phyloP scores from a whole-genome alignment of 2,797 vertebrate genomes.

The Rachycentron canadum region DNA sequence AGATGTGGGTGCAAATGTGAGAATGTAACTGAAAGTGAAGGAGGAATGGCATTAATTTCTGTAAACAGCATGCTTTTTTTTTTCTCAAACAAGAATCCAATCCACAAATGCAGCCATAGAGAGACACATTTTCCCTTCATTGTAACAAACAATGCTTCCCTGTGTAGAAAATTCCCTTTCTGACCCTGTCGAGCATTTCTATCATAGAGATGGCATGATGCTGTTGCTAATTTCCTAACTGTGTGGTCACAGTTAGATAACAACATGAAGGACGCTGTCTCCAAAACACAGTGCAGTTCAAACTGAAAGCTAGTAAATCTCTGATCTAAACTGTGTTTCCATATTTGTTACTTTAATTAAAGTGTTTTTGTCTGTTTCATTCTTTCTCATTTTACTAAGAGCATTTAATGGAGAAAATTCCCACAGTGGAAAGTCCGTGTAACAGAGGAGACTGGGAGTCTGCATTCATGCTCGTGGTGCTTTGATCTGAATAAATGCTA shows the following conservation, averaged over 20 bases:
- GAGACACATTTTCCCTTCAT: constrained; percentile 46
- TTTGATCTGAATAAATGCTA: not conserved
- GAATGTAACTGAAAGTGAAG: constrained; percentile 34
- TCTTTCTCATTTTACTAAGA: not conserved
- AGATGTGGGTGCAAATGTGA: constrained; percentile 26
- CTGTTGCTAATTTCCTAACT: constrained; percentile 38
- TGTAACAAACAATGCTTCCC: constrained; percentile 51
- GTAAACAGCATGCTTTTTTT: constrained; percentile 40
- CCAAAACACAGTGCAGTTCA: constrained; percentile 29
- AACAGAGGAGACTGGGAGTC: not conserved
- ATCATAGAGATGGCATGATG: constrained; percentile 51
- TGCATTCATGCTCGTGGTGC: not conserved
- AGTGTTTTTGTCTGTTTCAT: constrained; percentile 2
- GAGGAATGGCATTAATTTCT: constrained; percentile 43
- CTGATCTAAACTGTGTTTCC: constrained; percentile 4
- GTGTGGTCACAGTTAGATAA: constrained; percentile 47
- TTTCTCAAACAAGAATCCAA: constrained; percentile 27
- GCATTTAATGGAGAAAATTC: constrained; percentile 2
- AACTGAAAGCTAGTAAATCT: not conserved
- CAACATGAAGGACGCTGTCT: constrained; percentile 44
- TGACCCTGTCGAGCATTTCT: constrained; percentile 46
- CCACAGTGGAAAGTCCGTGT: constrained; percentile 17
- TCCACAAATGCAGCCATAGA: constrained; percentile 24
- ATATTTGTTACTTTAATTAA: constrained; percentile 8
- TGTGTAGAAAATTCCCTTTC: constrained; percentile 57